Conservation (phyloP, 2,888 invertebrate species). For the Limenitis camilla region DNA sequence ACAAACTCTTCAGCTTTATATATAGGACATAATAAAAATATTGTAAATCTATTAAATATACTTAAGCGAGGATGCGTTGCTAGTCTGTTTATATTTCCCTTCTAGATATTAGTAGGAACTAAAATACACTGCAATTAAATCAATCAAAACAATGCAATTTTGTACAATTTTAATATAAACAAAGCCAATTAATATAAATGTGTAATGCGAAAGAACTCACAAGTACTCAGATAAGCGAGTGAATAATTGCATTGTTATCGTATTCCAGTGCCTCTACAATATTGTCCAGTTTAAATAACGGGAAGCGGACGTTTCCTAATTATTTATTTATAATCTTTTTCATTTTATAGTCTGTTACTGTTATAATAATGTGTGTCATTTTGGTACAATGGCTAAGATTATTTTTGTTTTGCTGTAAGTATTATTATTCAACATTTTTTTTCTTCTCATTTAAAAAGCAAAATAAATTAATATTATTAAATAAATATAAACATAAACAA, state of each 20-base stretch:
- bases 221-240: constrained; percentile 13
- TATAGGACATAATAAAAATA: too few relatives aligned
- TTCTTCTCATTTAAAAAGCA: too few relatives aligned
- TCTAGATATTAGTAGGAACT: neutral
- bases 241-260: constrained; percentile 16
- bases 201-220: constrained; percentile 1
- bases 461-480: too few relatives aligned
- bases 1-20: too few relatives aligned
- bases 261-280: constrained; percentile 3
- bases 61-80: too few relatives aligned
- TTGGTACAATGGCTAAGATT: too few relatives aligned
- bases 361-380: too few relatives aligned
- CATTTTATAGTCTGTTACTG: neutral
- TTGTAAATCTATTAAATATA: too few relatives aligned
- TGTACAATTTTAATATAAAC: neutral
- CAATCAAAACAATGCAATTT: neutral
- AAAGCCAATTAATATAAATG: neutral
- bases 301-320: neutral
- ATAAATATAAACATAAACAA: too few relatives aligned
- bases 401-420: too few relatives aligned
- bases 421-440: too few relatives aligned
- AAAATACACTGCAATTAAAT: neutral
- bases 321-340: neutral
- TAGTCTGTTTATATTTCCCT: neutral
- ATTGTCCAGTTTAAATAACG: neutral